Evolutionary conservation across 2,797 vertebrate genomes (phyloP).

Genomic region (Myotis pilosus): DNA sequence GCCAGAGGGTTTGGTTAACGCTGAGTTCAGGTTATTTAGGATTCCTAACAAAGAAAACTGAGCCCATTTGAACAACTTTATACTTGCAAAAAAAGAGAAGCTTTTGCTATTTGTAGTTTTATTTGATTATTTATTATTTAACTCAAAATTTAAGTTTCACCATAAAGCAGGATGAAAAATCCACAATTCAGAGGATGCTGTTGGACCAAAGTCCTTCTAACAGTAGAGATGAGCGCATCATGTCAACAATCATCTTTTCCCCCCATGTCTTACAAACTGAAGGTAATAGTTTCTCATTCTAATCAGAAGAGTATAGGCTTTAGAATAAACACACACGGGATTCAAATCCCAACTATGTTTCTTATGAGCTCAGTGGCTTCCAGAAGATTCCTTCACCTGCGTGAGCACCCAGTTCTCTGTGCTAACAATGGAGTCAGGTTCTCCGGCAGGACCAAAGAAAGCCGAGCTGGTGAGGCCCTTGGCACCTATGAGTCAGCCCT

Average conservation of each 20-base stretch:
- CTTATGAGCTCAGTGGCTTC: background rate
- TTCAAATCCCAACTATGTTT: rapidly evolving
- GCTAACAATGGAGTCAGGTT: too few species aligned
- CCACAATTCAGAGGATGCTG: background rate
- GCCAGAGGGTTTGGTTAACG: background rate
- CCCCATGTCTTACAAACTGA: background rate
- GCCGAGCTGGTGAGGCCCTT: rapidly evolving
- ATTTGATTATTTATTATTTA: background rate
- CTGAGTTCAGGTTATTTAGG: background rate
- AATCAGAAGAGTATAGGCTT: background rate
- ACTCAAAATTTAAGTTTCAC: background rate
- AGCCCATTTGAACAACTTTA: background rate
- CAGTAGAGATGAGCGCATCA: rapidly evolving
- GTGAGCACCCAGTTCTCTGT: background rate
- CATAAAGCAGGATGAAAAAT: background rate
- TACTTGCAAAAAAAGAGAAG: background rate
- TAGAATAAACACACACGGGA: background rate
- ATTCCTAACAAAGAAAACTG: background rate
- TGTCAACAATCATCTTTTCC: background rate
- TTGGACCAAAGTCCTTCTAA: background rate
- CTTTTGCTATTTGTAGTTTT: background rate
- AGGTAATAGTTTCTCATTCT: background rate
- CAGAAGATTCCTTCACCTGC: too few species aligned
- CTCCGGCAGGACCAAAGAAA: too few species aligned
- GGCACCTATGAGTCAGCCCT: rapidly evolving